phyloP scores from a whole-genome alignment of 2,113 vertebrate species.

The Nothoprocta perdicaria region DNA sequence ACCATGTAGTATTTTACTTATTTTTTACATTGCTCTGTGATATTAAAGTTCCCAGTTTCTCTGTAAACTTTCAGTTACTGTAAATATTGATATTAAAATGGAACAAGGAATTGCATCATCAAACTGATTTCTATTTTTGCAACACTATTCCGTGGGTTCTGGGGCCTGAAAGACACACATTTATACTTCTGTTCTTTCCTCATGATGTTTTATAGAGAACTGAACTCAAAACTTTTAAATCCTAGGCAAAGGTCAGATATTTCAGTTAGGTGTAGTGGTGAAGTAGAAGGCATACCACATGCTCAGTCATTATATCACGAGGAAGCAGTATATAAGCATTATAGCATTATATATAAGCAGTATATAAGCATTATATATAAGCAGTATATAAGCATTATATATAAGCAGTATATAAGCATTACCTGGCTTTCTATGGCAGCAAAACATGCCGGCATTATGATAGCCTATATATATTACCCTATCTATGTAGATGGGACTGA shows the following conservation, averaged over 20 bases:
- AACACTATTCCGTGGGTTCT: not conserved
- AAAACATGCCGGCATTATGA: not conserved
- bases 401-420: not conserved
- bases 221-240: not conserved
- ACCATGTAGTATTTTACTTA: not conserved
- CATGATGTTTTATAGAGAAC: not conserved
- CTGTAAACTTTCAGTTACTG: not conserved
- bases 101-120: not conserved
- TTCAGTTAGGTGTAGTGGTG: not conserved
- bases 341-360: not conserved
- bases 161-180: rapidly evolving
- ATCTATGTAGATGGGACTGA: not conserved
- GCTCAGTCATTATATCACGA: not conserved
- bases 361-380: too few species aligned
- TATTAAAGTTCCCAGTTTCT: not conserved
- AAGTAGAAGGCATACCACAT: not conserved
- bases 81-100: not conserved
- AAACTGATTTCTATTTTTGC: not conserved
- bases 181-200: not conserved
- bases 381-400: rapidly evolving
- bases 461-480: not conserved
- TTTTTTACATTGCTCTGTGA: too few species aligned
- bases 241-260: not conserved
- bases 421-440: not conserved
- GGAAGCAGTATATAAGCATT: not conserved